A percentile compares a stretch with the other conserved stretches of the same genome.
These are phyloP conservation scores for Ptiloglossa arizonensis DNA, from an alignment of 1,140 invertebrate species.

Conservation along the genomic window DNA sequence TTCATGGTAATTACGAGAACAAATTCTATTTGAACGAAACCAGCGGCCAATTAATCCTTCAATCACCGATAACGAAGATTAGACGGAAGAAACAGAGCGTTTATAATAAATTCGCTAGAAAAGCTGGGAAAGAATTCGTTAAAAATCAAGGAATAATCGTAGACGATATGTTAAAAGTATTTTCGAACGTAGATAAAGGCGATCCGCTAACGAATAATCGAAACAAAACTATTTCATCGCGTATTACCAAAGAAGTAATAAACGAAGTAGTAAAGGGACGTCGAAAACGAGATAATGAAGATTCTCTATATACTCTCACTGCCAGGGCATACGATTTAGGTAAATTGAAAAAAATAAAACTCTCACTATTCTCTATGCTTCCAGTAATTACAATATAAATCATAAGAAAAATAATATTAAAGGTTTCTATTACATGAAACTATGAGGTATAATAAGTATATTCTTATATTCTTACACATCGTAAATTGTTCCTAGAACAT, in stretches of 20 bases:
- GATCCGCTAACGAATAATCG: not conserved
- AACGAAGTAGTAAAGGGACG: constrained; percentile 46
- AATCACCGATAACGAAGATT: constrained; percentile 81
- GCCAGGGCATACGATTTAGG: constrained; percentile 91
- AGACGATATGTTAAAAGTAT: no score
- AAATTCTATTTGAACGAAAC: constrained; percentile 90
- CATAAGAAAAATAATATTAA: not conserved
- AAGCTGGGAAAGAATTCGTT: constrained; percentile 1
- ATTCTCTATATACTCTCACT: constrained; percentile 85
- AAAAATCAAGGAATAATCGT: not conserved
- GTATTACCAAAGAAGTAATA: not conserved
- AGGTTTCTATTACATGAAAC: not conserved
- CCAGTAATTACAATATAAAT: no score
- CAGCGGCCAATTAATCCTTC: constrained; percentile 86
- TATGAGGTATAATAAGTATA: not conserved
- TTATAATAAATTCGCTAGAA: constrained; percentile 36
- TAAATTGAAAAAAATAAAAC: constrained; percentile 5
- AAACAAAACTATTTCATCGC: constrained; percentile 27
- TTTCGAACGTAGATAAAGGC: not conserved
- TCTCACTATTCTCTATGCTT: not conserved
- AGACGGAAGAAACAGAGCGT: constrained; percentile 67
- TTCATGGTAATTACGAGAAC: constrained; percentile 90
- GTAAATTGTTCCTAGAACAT: no score
- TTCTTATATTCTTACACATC: no score
- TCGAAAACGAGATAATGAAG: constrained; percentile 79